Conservation (phyloP, 2,888 invertebrate species). For the Agrypnus murinus region DNA sequence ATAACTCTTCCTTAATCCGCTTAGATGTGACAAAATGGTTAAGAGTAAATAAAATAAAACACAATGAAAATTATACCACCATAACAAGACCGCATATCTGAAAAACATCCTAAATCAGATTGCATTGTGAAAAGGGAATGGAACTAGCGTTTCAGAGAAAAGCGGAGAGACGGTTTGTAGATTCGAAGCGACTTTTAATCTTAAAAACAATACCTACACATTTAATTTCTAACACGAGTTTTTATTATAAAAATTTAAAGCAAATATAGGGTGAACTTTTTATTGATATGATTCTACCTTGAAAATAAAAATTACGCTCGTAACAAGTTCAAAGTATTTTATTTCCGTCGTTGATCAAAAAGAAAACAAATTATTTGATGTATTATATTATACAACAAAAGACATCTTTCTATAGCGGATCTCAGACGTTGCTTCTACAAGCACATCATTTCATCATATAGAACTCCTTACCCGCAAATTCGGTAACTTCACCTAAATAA, state of each 20-base stretch:
- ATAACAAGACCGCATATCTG: slow-evolving; percentile 6
- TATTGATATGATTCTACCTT: too few species aligned
- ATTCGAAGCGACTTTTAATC: not conserved
- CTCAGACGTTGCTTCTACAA: not conserved
- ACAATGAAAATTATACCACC: not conserved
- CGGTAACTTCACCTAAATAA: too few species aligned
- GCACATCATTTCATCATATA: not conserved
- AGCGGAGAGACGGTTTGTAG: not conserved
- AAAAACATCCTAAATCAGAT: slow-evolving; percentile 1
- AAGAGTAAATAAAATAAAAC: not conserved
- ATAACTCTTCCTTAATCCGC: too few species aligned
- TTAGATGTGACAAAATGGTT: not conserved
- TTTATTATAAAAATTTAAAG: too few species aligned
- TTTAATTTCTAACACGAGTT: too few species aligned
- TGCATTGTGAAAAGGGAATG: not conserved
- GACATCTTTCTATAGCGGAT: too few species aligned
- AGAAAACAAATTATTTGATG: not conserved
- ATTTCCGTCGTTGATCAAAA: slow-evolving; percentile 4
- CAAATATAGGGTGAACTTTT: too few species aligned
- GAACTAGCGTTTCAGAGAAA: not conserved
- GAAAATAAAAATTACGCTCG: not conserved
- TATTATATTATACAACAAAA: not conserved
- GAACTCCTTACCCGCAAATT: not conserved
- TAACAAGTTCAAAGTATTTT: slow-evolving; percentile 7
- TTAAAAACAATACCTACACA: not conserved